Percentiles rank a stretch among this genome's conserved stretches.
Conservation (phyloP, 2,797 vertebrate genomes). For the Bufotes viridis region DNA sequence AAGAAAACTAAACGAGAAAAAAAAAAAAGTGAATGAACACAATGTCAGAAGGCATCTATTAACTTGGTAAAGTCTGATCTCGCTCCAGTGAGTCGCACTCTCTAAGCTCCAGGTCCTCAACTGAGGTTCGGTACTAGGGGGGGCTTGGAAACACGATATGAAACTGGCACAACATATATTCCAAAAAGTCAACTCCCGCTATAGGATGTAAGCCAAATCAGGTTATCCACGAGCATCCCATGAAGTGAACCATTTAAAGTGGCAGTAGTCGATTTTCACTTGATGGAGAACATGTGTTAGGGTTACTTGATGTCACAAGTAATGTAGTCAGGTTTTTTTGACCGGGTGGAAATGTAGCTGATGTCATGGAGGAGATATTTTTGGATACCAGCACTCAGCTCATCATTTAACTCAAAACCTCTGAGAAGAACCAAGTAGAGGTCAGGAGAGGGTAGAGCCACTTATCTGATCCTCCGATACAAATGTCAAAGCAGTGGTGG, state of each 20-base stretch:
- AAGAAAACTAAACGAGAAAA: slow-evolving; percentile 7
- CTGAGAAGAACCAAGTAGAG: slow-evolving; percentile 3
- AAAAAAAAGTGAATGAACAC: slow-evolving; percentile 55
- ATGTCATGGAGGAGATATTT: slow-evolving; percentile 47
- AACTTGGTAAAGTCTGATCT: slow-evolving; percentile 51
- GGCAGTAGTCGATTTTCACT: slow-evolving; percentile 33
- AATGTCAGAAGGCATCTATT: slow-evolving; percentile 16
- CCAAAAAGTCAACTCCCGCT: slow-evolving; percentile 4
- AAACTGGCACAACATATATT: slow-evolving; percentile 12
- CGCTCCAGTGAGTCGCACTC: slow-evolving; percentile 3
- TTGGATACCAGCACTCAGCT: slow-evolving; percentile 6
- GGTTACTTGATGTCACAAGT: slow-evolving; percentile 43
- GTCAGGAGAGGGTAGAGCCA: background rate
- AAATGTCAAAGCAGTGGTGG: no score
- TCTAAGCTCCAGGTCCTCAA: fast-evolving
- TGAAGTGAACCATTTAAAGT: slow-evolving; percentile 39
- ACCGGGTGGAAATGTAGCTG: background rate
- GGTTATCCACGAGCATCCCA: slow-evolving; percentile 46
- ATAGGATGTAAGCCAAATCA: slow-evolving; percentile 29
- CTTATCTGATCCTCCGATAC: slow-evolving; percentile 14
- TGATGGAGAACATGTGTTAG: slow-evolving; percentile 45
- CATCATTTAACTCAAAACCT: background rate
- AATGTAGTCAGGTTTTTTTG: slow-evolving; percentile 9
- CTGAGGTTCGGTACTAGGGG: fast-evolving
- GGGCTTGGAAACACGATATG: background rate